Percentiles rank a stretch among this genome's conserved stretches.
These are phyloP conservation scores for Leuciscus waleckii DNA, from an alignment of 2,797 vertebrate species.

Conservation along the genomic window DNA sequence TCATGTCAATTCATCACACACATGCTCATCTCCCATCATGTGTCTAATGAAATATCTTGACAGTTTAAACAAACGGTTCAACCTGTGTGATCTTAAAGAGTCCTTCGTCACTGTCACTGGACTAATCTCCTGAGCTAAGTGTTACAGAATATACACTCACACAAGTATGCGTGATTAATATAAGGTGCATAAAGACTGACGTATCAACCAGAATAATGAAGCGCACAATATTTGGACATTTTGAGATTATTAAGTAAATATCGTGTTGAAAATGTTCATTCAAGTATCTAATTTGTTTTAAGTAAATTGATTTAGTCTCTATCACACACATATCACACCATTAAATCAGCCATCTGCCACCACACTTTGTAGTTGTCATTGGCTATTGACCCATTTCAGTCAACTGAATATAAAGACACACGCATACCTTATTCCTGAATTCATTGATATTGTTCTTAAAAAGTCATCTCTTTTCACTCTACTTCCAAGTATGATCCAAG, in stretches of 20 bases:
- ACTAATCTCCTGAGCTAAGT: slow-evolving; percentile 38
- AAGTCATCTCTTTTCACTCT: slow-evolving; percentile 21
- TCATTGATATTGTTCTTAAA: slow-evolving; percentile 14
- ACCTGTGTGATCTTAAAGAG: slow-evolving; percentile 43
- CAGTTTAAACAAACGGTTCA: slow-evolving; percentile 68
- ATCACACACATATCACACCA: slow-evolving; percentile 1
- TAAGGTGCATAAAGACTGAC: slow-evolving; percentile 2
- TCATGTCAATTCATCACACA: slow-evolving; percentile 63
- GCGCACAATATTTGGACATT: neutral
- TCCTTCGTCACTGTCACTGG: slow-evolving; percentile 67
- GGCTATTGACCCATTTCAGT: neutral
- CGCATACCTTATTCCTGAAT: neutral
- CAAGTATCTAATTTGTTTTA: neutral
- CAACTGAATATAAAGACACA: neutral
- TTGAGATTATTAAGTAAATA: neutral
- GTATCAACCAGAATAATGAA: neutral
- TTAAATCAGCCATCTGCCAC: slow-evolving; percentile 14
- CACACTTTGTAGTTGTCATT: slow-evolving; percentile 4
- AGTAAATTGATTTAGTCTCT: slow-evolving; percentile 4
- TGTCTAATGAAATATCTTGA: slow-evolving; percentile 72
- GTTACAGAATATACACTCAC: neutral
- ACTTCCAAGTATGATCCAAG: neutral
- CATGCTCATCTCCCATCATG: slow-evolving; percentile 60
- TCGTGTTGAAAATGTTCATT: neutral
- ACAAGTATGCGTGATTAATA: neutral